Base-by-base conservation (phyloP, 2,797 vertebrate species). In the Martes flavigula region DNA sequence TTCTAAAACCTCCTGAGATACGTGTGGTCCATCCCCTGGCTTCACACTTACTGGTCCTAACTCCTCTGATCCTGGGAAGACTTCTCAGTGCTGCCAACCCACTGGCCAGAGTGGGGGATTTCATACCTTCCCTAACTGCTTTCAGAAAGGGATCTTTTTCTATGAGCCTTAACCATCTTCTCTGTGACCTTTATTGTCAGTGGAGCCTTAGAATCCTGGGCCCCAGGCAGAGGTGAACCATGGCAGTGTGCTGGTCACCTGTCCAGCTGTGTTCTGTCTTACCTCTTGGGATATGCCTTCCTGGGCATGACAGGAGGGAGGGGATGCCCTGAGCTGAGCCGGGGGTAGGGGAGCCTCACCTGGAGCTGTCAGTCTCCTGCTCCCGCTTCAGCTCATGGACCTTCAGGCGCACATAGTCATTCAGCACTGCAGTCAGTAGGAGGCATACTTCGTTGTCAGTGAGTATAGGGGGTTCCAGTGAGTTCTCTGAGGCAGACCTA, bases 361-460 rank as follows among this genome's bases (percentile, higher is more conserved):
- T 99, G 98, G 99, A 99, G 91, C 98, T 99, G 70, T 99, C 99
- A 7, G 98, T 98, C 79, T 98, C 98, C 72, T 46, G 99, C 38
- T 99, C 99, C 60, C 58, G 51, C 17, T 54, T 5, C 98, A 99
- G 98, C 60, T 99, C 99, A 86, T 99, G 99, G 48, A 99, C 99
- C 11, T 99, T 99, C 98, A 99, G 99, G 98, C 99, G 99, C 98
- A 99, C 96, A 90, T 99, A 99, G 93, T 99, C 99, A 97, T 99
- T 99, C 81, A 99, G 98, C 43, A 99, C 98, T 0, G 99, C 99
- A 35, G 99, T 99, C 97, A 99, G 98, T 98, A 99, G 98, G 96
- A 99, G 98, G 82, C 99, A 98, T 10, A 99, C 99, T 70, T 99
- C 99, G 0, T 99, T 99, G 58, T 99, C 99, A 1, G 98, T 99